Evolutionary conservation across 2,113 vertebrate species (phyloP).

Genomic region (Equus przewalskii): DNA sequence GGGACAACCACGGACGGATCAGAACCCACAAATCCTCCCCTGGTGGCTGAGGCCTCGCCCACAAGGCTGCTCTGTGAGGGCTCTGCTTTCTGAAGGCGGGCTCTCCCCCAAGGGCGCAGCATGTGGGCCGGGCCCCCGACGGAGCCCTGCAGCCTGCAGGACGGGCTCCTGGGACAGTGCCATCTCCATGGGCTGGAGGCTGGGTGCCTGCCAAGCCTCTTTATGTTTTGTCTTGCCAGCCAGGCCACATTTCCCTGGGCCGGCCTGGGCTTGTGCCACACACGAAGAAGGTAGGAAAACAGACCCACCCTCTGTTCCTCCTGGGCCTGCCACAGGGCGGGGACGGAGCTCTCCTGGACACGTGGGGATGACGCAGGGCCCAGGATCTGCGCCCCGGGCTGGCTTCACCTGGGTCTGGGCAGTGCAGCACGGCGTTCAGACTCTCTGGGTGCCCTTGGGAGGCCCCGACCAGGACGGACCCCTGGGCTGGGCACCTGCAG

Average conservation of each 20-base stretch:
- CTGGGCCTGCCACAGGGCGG: neutral
- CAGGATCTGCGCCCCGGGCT: no score
- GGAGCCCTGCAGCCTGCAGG: neutral
- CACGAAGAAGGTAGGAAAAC: neutral
- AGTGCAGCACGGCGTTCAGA: fast-evolving
- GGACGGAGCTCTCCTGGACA: neutral
- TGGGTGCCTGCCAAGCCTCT: neutral
- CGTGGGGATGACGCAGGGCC: neutral
- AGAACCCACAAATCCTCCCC: fast-evolving
- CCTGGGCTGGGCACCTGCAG: no score
- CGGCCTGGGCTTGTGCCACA: neutral
- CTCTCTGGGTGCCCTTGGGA: neutral
- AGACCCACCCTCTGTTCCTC: fast-evolving
- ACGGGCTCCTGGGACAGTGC: fast-evolving
- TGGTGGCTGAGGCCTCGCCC: neutral
- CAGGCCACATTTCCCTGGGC: fast-evolving
- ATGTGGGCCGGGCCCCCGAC: fast-evolving
- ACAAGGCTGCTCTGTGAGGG: fast-evolving
- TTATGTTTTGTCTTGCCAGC: fast-evolving
- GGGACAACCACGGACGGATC: neutral
- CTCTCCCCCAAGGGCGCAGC: neutral
- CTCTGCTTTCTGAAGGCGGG: neutral
- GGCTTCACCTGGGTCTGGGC: neutral
- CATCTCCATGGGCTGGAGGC: neutral
- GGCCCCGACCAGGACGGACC: neutral